A percentile compares a stretch with the other conserved stretches of the same genome.
Conservation (phyloP, 1,140 invertebrate genomes). For the Teleogryllus occipitalis region DNA sequence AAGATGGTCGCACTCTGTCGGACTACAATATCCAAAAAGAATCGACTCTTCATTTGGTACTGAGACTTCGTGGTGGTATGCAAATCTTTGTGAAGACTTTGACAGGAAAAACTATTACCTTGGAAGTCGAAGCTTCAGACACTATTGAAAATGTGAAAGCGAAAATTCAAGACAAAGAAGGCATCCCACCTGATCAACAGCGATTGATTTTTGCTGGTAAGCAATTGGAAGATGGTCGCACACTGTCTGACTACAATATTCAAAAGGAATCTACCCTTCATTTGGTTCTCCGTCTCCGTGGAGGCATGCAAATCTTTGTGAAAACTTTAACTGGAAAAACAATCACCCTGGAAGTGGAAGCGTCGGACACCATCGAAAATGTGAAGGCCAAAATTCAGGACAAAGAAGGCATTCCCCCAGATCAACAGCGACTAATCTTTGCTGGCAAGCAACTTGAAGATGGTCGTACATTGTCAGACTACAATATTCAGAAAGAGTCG, state of each 20-base stretch:
- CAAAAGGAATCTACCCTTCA: constrained; percentile 59
- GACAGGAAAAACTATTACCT: constrained; percentile 68
- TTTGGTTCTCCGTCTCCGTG: constrained; percentile 19
- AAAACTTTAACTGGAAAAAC: constrained; percentile 69
- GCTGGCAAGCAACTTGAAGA: constrained; percentile 61
- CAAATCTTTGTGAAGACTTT: constrained; percentile 79
- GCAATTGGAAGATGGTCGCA: constrained; percentile 72
- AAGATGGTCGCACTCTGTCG: constrained; percentile 55
- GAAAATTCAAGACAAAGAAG: constrained; percentile 89
- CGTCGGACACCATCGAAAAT: constrained; percentile 89
- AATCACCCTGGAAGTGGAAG: constrained; percentile 61
- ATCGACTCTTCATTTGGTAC: constrained; percentile 67
- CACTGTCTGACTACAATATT: constrained; percentile 76
- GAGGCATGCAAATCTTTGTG: constrained; percentile 60
- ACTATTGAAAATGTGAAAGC: constrained; percentile 93
- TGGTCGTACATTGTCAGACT: constrained; percentile 55
- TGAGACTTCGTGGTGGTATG: constrained; percentile 58
- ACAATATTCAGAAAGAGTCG: constrained; percentile 56
- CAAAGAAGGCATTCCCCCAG: constrained; percentile 65
- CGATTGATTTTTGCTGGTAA: constrained; percentile 54
- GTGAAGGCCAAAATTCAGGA: constrained; percentile 93
- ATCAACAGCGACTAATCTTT: constrained; percentile 53
- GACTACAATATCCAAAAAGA: constrained; percentile 67
- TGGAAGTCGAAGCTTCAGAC: constrained; percentile 75
- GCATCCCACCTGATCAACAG: constrained; percentile 51